These are phyloP conservation scores for Apodemia zela DNA, from an alignment of 2,888 invertebrate species.

Conservation along the genomic window DNA sequence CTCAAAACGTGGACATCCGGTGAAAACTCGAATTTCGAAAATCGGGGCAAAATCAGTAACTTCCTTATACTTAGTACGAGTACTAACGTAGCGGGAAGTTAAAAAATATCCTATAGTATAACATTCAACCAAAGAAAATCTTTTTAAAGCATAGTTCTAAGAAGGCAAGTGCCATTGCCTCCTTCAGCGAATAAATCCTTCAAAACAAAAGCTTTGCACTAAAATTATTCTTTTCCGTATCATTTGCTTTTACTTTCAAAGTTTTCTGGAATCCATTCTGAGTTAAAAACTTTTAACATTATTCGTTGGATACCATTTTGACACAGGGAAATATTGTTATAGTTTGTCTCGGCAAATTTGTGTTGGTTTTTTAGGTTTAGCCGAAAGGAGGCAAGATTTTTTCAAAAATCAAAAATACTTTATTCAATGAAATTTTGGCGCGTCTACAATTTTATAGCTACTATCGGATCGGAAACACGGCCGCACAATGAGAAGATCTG, in stretches of 20 bases:
- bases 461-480: too few relatives aligned
- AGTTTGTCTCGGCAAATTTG: slow-evolving; percentile 2
- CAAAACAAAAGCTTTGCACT: slow-evolving; percentile 15
- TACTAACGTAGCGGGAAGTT: too few relatives aligned
- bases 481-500: too few relatives aligned
- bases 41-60: too few relatives aligned
- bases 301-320: slow-evolving; percentile 3
- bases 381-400: too few relatives aligned
- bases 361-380: not conserved
- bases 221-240: slow-evolving; percentile 15
- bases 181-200: slow-evolving; percentile 13
- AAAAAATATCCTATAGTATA: too few relatives aligned
- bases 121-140: not conserved
- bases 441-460: too few relatives aligned
- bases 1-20: too few relatives aligned
- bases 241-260: slow-evolving; percentile 15
- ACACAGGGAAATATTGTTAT: slow-evolving; percentile 2
- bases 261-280: slow-evolving; percentile 9
- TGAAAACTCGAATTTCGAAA: too few relatives aligned
- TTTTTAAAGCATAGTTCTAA: not conserved
- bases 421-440: too few relatives aligned
- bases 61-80: too few relatives aligned
- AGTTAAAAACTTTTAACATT: slow-evolving; percentile 13
- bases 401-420: too few relatives aligned
- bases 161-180: not conserved